These are phyloP conservation scores for Calameuta filiformis DNA, from an alignment of 2,888 invertebrate genomes.

Conservation along the genomic window DNA sequence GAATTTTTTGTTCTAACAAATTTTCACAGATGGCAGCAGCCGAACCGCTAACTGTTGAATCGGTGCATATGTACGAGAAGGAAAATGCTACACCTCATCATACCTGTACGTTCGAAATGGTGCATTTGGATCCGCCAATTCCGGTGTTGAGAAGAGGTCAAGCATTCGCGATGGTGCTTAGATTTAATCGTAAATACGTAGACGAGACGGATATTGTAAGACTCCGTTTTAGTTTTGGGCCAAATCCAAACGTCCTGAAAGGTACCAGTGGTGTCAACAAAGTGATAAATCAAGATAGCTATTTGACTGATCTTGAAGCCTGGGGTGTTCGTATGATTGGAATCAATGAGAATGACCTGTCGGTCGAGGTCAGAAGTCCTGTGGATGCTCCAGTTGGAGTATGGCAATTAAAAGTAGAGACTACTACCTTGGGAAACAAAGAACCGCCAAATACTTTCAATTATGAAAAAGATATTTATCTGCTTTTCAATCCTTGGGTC, in stretches of 20 bases:
- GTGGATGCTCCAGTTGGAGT: constrained; percentile 74
- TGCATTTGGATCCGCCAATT: constrained; percentile 74
- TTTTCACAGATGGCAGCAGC: constrained; percentile 40
- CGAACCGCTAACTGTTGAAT: constrained; percentile 71
- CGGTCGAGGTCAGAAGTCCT: constrained; percentile 73
- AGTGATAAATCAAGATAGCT: constrained; percentile 51
- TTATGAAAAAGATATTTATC: constrained; percentile 76
- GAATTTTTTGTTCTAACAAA: background rate
- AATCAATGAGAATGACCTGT: constrained; percentile 46
- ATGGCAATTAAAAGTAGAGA: constrained; percentile 76
- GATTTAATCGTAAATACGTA: constrained; percentile 74
- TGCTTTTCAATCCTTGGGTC: constrained; percentile 87
- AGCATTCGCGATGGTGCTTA: constrained; percentile 75
- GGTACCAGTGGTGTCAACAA: constrained; percentile 69
- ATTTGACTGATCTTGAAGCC: constrained; percentile 50
- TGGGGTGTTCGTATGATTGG: constrained; percentile 66
- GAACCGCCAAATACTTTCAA: constrained; percentile 67
- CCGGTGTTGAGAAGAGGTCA: constrained; percentile 80
- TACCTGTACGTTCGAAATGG: constrained; percentile 76
- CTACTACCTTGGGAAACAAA: constrained; percentile 66
- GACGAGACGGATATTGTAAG: constrained; percentile 74
- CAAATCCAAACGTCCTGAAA: constrained; percentile 68
- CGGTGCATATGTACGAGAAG: constrained; percentile 74
- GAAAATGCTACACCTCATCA: constrained; percentile 78
- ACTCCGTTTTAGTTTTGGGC: constrained; percentile 75